Evolutionary conservation across 2,797 vertebrate genomes (phyloP), one percentile per base, ranked within the genome.

Genomic region (Okamejei kenojei): DNA sequence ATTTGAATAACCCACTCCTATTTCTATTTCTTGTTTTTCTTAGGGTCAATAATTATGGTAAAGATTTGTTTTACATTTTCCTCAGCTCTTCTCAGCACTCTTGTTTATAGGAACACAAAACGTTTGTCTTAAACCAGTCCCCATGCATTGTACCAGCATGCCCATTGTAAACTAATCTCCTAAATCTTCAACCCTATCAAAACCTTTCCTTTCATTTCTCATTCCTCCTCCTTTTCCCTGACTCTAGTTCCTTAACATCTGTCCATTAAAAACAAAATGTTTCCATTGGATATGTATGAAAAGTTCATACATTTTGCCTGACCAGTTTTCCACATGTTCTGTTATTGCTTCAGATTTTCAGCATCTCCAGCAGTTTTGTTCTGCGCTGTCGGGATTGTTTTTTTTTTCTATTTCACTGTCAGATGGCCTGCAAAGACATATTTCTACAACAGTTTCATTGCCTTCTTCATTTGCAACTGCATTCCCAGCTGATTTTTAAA

Each of bases 271-370:
- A 45, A 45, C 1, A 45, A 45, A 73, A 73, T 0, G 21, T 73
- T 73, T 10, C 19, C 71, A 19, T 21, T 73, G 71, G 81, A 84
- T 84, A 84, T 61, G 54, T 2, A 15, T 82, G 38, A 82, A 82
- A 58, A 2, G 38, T 81, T 23, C 26, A 63, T 21, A n/a, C 54
- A 86, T 61, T 26, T 11, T 61, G 58, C 58, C 23, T 86, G 82
- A 86, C 54, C 11, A 61, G 21, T 63, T 6, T 8, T 86, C n/a
- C 54, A 21, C 19, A 8, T 0, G 0, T 21, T 81, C 19, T 9
- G 35, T n/a, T 86, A n/a, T 86, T 63, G 29, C 15, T 63, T 63
- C 82, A 86, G 82, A n/a, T n/a, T 86, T 86, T 45, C 54, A 84
- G 81, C 26, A n/a, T 86, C 54, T 29, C 13, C 82, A n/a, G 10